Conservation (phyloP, 2,888 invertebrate genomes). For the Oxyscelio sp. region DNA sequence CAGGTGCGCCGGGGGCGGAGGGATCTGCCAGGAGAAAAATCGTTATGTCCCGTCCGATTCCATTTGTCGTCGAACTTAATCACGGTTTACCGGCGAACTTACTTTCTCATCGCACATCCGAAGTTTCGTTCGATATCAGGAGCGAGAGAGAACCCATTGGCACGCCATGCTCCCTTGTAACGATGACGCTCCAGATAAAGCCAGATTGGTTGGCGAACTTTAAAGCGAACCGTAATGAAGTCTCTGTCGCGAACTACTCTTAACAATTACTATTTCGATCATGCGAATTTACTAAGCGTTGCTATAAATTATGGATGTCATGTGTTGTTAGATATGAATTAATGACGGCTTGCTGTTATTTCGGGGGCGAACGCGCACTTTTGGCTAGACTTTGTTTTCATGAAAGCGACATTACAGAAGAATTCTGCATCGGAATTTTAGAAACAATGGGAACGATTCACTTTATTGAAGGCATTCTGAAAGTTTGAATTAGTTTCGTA, state of each 20-base stretch:
- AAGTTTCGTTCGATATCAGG: constrained; percentile 82
- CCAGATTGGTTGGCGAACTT: constrained; percentile 85
- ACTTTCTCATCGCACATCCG: constrained; percentile 69
- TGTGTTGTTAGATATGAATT: too few species aligned
- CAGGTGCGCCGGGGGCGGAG: neutral
- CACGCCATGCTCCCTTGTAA: constrained; percentile 81
- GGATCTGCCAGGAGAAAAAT: constrained; percentile 75
- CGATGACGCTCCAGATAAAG: constrained; percentile 86
- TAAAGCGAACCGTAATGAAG: constrained; percentile 84
- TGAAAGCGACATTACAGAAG: too few species aligned
- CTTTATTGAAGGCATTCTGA: too few species aligned
- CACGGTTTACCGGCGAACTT: constrained; percentile 79
- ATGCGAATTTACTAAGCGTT: constrained; percentile 78
- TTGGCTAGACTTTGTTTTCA: too few species aligned
- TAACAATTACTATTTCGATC: constrained; percentile 82
- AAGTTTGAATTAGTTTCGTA: too few species aligned
- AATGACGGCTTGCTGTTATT: too few species aligned
- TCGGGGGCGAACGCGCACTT: too few species aligned
- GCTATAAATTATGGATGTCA: constrained; percentile 68
- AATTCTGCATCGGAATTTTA: too few species aligned
- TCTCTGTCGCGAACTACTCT: constrained; percentile 80
- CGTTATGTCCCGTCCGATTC: constrained; percentile 71
- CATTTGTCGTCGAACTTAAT: constrained; percentile 78
- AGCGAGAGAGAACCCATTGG: constrained; percentile 80
- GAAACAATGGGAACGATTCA: too few species aligned